Evolutionary conservation across 2,797 vertebrate genomes (phyloP).

Genomic region (Rousettus madagascariensis): DNA sequence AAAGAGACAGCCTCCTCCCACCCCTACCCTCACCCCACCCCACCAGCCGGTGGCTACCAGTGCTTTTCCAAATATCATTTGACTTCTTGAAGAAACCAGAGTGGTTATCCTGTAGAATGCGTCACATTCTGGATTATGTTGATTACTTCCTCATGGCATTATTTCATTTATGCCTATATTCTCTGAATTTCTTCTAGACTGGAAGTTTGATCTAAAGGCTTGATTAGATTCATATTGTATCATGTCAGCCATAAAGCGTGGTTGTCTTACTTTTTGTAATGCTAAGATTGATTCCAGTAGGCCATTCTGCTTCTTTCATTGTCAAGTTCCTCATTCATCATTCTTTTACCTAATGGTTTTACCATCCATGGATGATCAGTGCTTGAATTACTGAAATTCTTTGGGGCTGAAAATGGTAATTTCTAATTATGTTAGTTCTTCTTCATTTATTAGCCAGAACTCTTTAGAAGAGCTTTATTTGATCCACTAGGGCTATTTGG

Average conservation of each 20-base stretch:
- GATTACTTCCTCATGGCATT: neutral
- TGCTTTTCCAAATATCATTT: neutral
- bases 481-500: slow-evolving; percentile 7
- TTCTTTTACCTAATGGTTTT: slow-evolving; percentile 25
- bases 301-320: neutral
- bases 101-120: neutral
- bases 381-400: slow-evolving; percentile 48
- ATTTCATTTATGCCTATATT: slow-evolving; percentile 26
- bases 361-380: neutral
- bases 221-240: slow-evolving; percentile 4
- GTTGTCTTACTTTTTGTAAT: slow-evolving; percentile 35
- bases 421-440: slow-evolving; percentile 35
- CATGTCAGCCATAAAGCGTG: neutral
- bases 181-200: slow-evolving; percentile 32
- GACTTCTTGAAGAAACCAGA: neutral
- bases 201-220: neutral
- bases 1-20: neutral
- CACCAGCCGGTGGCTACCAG: neutral
- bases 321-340: slow-evolving; percentile 17
- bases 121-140: slow-evolving; percentile 17
- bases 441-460: slow-evolving; percentile 45
- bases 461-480: slow-evolving; percentile 48
- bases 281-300: slow-evolving; percentile 3
- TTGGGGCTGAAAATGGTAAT: slow-evolving; percentile 38
- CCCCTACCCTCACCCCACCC: too few species aligned